Percentiles rank a stretch among this genome's conserved stretches.
Conservation (phyloP, 2,797 vertebrate genomes). For the Coilia nasus region DNA sequence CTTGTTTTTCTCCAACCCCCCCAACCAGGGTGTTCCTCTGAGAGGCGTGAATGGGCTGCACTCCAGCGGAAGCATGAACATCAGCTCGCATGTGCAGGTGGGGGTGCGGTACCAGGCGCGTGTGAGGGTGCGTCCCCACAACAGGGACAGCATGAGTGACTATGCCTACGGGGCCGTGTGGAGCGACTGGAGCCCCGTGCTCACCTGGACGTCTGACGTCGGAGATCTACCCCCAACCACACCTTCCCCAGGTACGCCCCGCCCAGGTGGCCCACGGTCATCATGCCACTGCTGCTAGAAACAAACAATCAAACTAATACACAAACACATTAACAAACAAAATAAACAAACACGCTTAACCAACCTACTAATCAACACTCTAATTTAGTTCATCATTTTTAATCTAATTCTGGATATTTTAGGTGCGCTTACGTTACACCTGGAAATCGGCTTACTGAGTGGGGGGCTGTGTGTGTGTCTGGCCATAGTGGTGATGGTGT, state of each 20-base stretch:
- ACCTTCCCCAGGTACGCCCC: neutral
- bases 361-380: too few relatives aligned
- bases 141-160: fast-evolving
- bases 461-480: constrained; percentile 5
- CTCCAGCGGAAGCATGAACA: too few relatives aligned
- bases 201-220: constrained; percentile 53
- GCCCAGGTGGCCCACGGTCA: too few relatives aligned
- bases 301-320: too few relatives aligned
- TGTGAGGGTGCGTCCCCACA: constrained; percentile 58
- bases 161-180: constrained; percentile 43
- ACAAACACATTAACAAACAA: neutral
- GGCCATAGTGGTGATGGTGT: neutral
- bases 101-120: constrained; percentile 46
- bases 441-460: neutral
- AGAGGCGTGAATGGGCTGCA: too few relatives aligned
- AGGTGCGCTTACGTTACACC: neutral
- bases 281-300: neutral
- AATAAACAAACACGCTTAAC: too few relatives aligned
- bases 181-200: constrained; percentile 72
- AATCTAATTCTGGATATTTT: neutral
- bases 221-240: neutral
- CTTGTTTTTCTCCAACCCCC: too few relatives aligned
- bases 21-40: too few relatives aligned
- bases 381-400: neutral
- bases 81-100: neutral